Percentiles rank a stretch among this genome's conserved stretches.
Evolutionary conservation across 2,113 vertebrate genomes (phyloP).

Genomic region (Sturnus vulgaris): DNA sequence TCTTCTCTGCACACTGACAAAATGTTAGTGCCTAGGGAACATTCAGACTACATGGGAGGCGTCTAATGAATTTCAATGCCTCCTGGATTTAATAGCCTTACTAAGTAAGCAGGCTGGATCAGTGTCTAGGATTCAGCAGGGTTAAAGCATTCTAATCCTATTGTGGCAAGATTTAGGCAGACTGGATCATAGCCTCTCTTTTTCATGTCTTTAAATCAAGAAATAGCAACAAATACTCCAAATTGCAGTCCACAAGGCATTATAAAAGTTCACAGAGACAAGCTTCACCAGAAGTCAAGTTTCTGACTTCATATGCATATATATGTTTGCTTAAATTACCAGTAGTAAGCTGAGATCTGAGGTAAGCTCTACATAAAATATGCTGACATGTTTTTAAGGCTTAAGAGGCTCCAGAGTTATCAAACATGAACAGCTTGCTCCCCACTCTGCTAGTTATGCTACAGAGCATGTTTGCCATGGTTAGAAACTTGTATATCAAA

Average conservation of each 20-base stretch:
- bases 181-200: neutral
- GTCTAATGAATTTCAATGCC: constrained; percentile 37
- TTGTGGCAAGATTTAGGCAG: constrained; percentile 1
- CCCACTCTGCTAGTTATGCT: neutral
- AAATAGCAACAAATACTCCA: neutral
- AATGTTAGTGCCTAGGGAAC: neutral
- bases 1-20: neutral
- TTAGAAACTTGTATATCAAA: neutral
- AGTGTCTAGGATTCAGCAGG: constrained; percentile 4
- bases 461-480: neutral
- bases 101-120: constrained; percentile 5
- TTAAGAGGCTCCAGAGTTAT: neutral
- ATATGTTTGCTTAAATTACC: neutral
- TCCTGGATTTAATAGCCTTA: constrained; percentile 33
- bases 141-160: constrained; percentile 15
- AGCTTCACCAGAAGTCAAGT: neutral
- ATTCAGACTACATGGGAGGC: neutral
- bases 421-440: neutral
- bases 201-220: neutral
- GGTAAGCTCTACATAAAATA: neutral
- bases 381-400: neutral
- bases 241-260: neutral
- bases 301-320: neutral
- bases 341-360: neutral
- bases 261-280: neutral